Conservation (phyloP, 2,113 vertebrate species). For the Boulengeromyrus knoepffleri region DNA sequence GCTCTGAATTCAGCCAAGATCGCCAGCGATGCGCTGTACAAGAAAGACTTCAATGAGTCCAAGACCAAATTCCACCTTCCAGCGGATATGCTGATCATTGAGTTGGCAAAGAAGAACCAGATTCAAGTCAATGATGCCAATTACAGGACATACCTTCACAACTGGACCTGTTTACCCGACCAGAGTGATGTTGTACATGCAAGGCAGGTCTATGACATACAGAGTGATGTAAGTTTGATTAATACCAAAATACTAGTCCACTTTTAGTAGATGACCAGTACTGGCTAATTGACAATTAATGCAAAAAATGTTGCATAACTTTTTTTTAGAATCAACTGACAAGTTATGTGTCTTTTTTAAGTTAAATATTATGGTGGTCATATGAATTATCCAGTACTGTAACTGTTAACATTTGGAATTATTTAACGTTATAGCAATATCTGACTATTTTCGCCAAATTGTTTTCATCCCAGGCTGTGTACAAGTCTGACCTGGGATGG, state of each 20-base stretch:
- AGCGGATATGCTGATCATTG: not conserved
- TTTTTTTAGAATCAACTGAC: too few species aligned
- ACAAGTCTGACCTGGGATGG: slow-evolving; percentile 70
- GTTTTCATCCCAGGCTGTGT: slow-evolving; percentile 42
- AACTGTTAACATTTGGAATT: slow-evolving; percentile 49
- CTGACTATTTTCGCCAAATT: too few species aligned
- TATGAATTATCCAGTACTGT: slow-evolving; percentile 28
- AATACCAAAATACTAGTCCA: not conserved
- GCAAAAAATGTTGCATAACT: slow-evolving; percentile 61
- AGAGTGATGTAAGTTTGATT: not conserved
- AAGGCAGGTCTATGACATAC: not conserved
- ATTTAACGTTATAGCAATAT: slow-evolving; percentile 48
- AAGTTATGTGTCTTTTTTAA: too few species aligned
- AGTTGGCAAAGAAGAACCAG: slow-evolving; percentile 70
- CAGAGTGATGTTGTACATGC: slow-evolving; percentile 21
- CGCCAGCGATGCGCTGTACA: not conserved
- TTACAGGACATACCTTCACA: slow-evolving; percentile 50
- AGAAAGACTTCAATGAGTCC: not conserved
- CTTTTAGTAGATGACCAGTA: not conserved
- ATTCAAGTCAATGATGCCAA: slow-evolving; percentile 71
- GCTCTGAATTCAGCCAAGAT: not conserved
- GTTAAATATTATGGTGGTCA: not conserved
- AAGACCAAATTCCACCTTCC: not conserved
- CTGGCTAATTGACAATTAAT: not conserved
- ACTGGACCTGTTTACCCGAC: slow-evolving; percentile 17